Conservation (phyloP, 2,113 vertebrate genomes). For the Barbus barbus region DNA sequence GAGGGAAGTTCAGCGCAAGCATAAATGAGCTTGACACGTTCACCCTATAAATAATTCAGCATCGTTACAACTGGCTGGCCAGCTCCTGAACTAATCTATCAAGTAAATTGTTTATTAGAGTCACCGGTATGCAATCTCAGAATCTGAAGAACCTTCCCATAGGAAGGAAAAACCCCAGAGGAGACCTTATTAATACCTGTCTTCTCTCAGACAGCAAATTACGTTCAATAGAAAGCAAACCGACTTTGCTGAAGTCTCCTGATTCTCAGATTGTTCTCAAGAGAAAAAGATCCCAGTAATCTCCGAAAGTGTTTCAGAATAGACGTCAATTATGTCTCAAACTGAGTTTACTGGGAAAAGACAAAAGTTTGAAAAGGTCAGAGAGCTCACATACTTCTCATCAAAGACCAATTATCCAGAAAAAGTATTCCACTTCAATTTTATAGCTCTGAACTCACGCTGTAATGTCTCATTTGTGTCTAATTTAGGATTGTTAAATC, state of each 20-base stretch:
- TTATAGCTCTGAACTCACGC: not conserved
- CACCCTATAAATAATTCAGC: slow-evolving; percentile 40
- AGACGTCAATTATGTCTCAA: no score
- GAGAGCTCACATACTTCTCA: not conserved
- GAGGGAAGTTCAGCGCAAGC: slow-evolving; percentile 16
- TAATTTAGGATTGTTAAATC: slow-evolving; percentile 2
- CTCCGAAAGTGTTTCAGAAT: no score
- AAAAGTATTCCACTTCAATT: not conserved
- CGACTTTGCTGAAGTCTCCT: not conserved
- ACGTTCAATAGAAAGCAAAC: not conserved
- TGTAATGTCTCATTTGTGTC: slow-evolving; percentile 13
- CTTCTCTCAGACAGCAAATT: not conserved
- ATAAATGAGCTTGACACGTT: slow-evolving; percentile 17
- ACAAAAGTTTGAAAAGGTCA: not conserved
- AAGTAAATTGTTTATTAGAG: slow-evolving; percentile 19
- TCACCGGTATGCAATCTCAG: not conserved
- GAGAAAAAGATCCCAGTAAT: no score
- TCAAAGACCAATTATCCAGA: not conserved
- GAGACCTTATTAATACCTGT: not conserved
- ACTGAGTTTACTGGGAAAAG: not conserved
- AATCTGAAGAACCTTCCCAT: not conserved
- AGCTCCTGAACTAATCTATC: slow-evolving; percentile 22
- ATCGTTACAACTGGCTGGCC: slow-evolving; percentile 2
- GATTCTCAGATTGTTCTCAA: not conserved
- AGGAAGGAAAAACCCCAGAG: not conserved